Conservation (phyloP, 2,113 vertebrate species). For the Orthochromis malagaraziensis region DNA sequence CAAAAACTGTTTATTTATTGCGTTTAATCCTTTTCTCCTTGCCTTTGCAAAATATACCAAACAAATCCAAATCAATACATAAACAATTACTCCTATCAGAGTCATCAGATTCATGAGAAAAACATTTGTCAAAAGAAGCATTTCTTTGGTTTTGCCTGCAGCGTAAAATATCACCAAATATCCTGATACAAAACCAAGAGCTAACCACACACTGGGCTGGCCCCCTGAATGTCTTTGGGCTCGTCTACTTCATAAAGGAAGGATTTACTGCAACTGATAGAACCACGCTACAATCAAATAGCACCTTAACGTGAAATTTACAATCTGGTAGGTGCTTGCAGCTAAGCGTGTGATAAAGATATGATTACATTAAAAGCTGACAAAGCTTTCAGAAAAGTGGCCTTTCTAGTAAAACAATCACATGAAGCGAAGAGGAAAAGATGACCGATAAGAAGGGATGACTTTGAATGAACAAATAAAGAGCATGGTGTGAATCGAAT, state of each 20-base stretch:
- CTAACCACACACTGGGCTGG: not conserved
- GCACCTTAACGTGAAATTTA: not conserved
- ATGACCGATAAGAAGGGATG: not conserved
- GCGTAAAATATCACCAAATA: not conserved
- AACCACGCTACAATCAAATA: not conserved
- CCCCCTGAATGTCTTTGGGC: not conserved
- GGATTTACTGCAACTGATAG: not conserved
- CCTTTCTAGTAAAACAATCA: not conserved
- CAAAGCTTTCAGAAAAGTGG: not conserved
- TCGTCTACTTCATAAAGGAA: not conserved
- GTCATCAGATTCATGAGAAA: not conserved
- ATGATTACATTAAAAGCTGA: not conserved
- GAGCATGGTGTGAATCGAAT: fast-evolving
- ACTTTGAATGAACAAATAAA: not conserved
- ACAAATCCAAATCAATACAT: not conserved
- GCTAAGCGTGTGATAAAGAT: not conserved
- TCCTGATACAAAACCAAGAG: not conserved
- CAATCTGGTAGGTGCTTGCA: not conserved
- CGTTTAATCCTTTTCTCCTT: not conserved
- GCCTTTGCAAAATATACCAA: not conserved
- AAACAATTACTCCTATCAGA: not conserved
- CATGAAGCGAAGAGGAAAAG: not conserved
- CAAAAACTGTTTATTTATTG: not conserved
- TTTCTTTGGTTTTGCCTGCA: not conserved
- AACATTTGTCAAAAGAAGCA: not conserved